These are phyloP conservation scores for Ursus arctos DNA, from an alignment of 2,113 vertebrate species.

Conservation along the genomic window DNA sequence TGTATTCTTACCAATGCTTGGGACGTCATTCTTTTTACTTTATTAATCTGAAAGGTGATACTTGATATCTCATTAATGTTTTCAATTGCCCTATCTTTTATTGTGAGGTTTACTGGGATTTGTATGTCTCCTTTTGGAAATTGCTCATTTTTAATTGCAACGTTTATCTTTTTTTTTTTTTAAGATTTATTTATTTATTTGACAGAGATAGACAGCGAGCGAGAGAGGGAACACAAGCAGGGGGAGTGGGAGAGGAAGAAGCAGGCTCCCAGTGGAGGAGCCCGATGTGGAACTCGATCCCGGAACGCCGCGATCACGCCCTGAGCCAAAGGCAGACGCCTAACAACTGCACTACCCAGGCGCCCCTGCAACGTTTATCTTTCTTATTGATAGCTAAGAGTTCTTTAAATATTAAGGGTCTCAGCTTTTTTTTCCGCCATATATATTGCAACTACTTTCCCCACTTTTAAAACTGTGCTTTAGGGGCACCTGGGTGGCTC, in stretches of 20 bases:
- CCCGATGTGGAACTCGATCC: too few species aligned
- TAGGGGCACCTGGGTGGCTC: background rate
- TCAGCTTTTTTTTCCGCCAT: background rate
- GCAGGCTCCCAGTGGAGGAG: too few species aligned
- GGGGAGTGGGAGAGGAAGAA: too few species aligned
- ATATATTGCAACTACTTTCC: background rate
- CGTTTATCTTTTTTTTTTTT: background rate
- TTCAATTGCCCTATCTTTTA: background rate
- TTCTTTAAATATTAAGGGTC: background rate
- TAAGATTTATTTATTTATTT: too few species aligned
- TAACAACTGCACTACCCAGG: too few species aligned
- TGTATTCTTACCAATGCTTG: conserved; percentile 21
- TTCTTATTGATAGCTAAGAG: background rate
- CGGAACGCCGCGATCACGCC: too few species aligned
- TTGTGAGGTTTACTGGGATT: background rate
- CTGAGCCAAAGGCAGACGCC: too few species aligned
- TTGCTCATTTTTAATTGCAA: background rate
- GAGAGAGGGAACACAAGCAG: too few species aligned
- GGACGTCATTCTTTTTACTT: background rate
- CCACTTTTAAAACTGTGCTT: background rate
- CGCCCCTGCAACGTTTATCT: background rate
- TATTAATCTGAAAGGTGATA: conserved; percentile 13
- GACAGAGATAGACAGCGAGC: too few species aligned
- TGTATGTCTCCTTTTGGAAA: background rate
- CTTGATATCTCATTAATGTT: conserved; percentile 34